Conservation (phyloP, 1,140 invertebrate genomes). For the Drosophila elegans region DNA sequence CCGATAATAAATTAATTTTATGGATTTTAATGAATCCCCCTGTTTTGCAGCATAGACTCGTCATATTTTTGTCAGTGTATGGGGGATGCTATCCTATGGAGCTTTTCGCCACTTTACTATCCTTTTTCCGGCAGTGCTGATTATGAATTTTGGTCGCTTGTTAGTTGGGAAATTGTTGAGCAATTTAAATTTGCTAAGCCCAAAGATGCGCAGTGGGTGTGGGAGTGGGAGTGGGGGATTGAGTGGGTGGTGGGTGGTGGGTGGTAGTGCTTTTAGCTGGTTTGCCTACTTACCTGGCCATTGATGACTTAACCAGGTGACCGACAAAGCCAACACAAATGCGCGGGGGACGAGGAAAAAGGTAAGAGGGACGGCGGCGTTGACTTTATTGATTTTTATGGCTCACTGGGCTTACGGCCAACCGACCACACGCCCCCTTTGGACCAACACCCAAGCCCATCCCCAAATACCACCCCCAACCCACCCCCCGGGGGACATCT, state of each 20-base stretch:
- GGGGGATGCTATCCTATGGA: background rate
- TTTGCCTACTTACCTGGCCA: constrained; percentile 37
- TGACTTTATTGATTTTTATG: constrained; percentile 79
- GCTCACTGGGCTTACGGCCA: constrained; percentile 54
- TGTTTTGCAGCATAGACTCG: no score
- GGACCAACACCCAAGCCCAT: no score
- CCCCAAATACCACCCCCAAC: background rate
- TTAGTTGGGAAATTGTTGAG: constrained; percentile 61
- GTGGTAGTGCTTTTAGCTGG: background rate
- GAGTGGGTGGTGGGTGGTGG: background rate
- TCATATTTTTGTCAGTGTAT: background rate
- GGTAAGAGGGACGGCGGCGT: constrained; percentile 2
- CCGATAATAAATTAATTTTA: no score
- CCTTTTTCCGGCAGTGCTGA: constrained; percentile 26
- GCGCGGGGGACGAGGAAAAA: background rate
- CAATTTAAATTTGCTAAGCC: constrained; percentile 51
- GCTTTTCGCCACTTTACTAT: constrained; percentile 11
- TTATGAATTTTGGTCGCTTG: constrained; percentile 55
- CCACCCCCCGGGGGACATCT: background rate
- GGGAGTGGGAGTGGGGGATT: background rate
- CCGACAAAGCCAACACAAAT: constrained; percentile 55
- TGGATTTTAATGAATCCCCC: no score
- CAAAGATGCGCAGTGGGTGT: background rate
- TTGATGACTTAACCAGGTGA: constrained; percentile 65
- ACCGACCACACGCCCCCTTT: no score